Evolutionary conservation across 1,140 invertebrate species (phyloP), one percentile per base, ranked within the genome.

Genomic region (Grapholita molesta): DNA sequence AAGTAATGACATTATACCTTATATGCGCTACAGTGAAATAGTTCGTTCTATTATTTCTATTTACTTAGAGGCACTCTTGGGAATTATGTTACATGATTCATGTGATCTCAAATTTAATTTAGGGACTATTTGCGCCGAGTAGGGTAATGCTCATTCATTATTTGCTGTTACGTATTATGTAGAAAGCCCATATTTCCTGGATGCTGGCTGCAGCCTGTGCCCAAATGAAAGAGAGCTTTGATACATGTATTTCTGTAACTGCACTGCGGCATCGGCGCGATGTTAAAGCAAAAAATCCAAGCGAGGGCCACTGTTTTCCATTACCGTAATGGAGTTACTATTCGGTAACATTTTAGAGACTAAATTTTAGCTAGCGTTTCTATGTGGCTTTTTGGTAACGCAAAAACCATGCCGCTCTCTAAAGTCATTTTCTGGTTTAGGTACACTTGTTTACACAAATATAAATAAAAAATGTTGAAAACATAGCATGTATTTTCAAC

Each of bases 311-410:
- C 80, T 86, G 81, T 85, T 83, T 88, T 84, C 83, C 85, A 89
- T 88, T 86, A 86, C 75, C 70, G 74, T 89, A 89, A 89, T 89
- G 84, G 83, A 89, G 80, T 87, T 86, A 86, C 76, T 82, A 85
- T 79, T 80, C 75, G 78, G 74, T 81, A 78, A 85, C 76, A 78
- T 81, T 83, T 86, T 80, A 79, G 82, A 72, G 72, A 79, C 81
- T 80, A 76, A 81, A 83, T 84, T 85, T 85, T 76, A 70, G 70
- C 61, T 30, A 64, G 33, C 35, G 64, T 64, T 69, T 28, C 55
- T 61, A 15, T 61, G 55, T 28, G 25, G 68, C 71, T 71, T 76
- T 79, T 79, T 75, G 68, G 67, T 71, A 68, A 70, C 70, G 52
- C 64, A 61, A 65, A 73, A 61, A 61, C 24, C 25, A 61, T 61